Conservation (phyloP, 2,888 invertebrate species). For the Baronia brevicornis region DNA sequence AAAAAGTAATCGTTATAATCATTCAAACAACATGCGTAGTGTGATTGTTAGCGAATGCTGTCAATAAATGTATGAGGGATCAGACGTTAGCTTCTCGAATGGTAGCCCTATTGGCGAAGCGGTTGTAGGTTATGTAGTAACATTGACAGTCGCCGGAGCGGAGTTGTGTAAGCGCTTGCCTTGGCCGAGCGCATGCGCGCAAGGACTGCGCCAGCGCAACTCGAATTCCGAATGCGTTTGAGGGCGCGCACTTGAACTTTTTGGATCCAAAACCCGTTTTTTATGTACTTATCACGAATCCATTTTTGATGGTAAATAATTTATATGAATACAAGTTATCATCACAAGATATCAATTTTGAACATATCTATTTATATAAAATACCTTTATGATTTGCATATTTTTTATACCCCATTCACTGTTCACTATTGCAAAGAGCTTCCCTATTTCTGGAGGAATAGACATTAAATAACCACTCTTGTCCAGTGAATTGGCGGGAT, state of each 20-base stretch:
- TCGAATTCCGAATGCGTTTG: slow-evolving; percentile 28
- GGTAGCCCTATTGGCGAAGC: slow-evolving; percentile 20
- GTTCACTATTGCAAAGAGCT: too few species aligned
- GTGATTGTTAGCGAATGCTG: too few species aligned
- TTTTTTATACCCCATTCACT: too few species aligned
- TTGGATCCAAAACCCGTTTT: slow-evolving; percentile 15
- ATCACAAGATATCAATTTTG: slow-evolving; percentile 6
- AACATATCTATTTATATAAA: slow-evolving; percentile 7
- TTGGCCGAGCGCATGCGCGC: slow-evolving; percentile 56
- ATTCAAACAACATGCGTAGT: too few species aligned
- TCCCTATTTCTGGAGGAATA: too few species aligned
- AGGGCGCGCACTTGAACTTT: slow-evolving; percentile 46
- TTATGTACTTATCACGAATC: slow-evolving; percentile 6
- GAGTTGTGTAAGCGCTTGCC: slow-evolving; percentile 50
- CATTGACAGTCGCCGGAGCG: slow-evolving; percentile 57
- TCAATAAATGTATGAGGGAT: too few species aligned
- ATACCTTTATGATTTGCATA: slow-evolving; percentile 9
- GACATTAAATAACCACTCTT: too few species aligned
- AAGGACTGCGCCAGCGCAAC: slow-evolving; percentile 39
- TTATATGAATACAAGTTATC: too few species aligned
- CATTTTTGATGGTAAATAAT: too few species aligned
- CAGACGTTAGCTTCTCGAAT: too few species aligned
- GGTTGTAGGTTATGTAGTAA: slow-evolving; percentile 59
- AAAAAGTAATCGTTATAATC: too few species aligned
- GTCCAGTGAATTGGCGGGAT: too few species aligned